Percentiles rank a stretch among this genome's conserved stretches.
Evolutionary conservation across 2,113 vertebrate genomes (phyloP).

Genomic region (Scopus umbretta): DNA sequence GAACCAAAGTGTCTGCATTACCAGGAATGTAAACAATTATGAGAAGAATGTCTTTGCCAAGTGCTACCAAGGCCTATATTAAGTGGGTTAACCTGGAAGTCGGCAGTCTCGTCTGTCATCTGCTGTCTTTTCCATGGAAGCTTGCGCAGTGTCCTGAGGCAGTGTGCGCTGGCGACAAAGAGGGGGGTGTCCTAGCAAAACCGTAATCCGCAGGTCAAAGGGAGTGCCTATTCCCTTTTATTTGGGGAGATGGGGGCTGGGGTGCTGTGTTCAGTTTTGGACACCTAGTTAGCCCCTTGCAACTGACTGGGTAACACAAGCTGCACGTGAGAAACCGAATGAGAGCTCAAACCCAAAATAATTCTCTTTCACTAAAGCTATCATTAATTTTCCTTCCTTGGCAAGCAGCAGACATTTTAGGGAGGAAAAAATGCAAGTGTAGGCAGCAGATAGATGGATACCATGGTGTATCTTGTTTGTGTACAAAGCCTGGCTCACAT

Average conservation of each 20-base stretch:
- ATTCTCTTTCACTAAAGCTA: background rate
- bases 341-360: background rate
- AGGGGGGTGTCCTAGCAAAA: background rate
- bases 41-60: background rate
- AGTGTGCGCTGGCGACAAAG: too few relatives aligned
- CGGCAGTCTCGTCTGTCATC: background rate
- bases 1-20: background rate
- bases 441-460: background rate
- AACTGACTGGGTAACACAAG: too few relatives aligned
- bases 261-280: background rate
- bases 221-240: background rate
- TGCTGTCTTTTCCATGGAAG: background rate
- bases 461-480: background rate
- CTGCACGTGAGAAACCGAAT: background rate
- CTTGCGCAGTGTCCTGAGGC: background rate
- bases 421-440: background rate
- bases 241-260: too few relatives aligned
- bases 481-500: background rate
- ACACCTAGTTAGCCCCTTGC: background rate
- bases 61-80: fast-evolving
- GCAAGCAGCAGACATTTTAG: background rate
- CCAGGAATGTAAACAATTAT: background rate
- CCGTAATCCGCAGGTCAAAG: background rate
- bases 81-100: background rate
- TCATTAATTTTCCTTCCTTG: background rate